Evolutionary conservation across 2,888 invertebrate species (phyloP).

Genomic region (Eumerus sabulonum): DNA sequence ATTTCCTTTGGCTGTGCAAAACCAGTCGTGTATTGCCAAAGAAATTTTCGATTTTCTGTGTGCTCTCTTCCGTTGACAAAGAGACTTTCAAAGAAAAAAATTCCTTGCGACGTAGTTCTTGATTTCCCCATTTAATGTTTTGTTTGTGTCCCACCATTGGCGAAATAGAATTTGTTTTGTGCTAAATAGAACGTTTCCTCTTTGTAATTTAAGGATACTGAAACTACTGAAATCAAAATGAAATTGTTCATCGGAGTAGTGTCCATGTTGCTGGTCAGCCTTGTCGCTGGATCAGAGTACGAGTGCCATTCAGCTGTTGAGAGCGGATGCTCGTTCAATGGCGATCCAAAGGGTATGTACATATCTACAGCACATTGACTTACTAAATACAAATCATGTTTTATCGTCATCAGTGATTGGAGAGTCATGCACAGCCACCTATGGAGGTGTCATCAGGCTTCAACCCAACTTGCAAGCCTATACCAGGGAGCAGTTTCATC

Average conservation of each 20-base stretch:
- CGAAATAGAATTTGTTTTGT: too few species aligned
- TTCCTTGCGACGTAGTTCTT: too few species aligned
- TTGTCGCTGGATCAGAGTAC: conserved; percentile 14
- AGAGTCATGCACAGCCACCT: too few species aligned
- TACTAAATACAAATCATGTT: too few species aligned
- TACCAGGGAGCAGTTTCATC: conserved; percentile 83
- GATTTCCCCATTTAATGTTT: too few species aligned
- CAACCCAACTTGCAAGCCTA: conserved; percentile 72
- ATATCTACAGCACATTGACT: too few species aligned
- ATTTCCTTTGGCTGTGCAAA: too few species aligned
- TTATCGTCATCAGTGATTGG: too few species aligned
- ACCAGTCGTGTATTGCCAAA: background rate
- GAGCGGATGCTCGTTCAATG: background rate
- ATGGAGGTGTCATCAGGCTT: too few species aligned
- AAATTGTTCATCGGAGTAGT: conserved; percentile 36
- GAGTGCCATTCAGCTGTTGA: background rate
- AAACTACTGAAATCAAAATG: conserved; percentile 36
- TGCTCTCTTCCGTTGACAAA: too few species aligned
- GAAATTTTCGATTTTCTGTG: background rate
- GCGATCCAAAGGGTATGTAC: background rate
- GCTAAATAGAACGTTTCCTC: background rate
- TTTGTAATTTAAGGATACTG: conserved; percentile 27
- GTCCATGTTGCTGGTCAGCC: conserved; percentile 29
- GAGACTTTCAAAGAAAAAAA: too few species aligned
- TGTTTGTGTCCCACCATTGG: too few species aligned